Evolutionary conservation across 30 jellyfish, hydroid and myxozoan species (phyloP).

Genomic region (Haliclystus octoradiatus): DNA sequence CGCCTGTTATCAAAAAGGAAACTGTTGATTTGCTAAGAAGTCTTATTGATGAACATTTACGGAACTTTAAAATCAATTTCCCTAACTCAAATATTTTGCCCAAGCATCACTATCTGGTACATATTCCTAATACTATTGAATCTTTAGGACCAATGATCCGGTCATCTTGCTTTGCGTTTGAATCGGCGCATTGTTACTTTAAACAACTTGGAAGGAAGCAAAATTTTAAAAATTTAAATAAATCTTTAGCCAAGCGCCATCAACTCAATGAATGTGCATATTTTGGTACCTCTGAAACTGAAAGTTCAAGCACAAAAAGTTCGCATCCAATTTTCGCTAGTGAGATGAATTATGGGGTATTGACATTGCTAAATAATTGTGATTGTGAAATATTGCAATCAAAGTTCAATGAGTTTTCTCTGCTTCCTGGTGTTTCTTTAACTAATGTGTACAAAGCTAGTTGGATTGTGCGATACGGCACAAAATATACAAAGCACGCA

Average conservation of each 20-base stretch:
- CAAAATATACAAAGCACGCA: neutral
- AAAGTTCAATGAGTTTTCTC: neutral
- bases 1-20: slow-evolving; percentile 1
- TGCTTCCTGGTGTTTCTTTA: slow-evolving; percentile 18
- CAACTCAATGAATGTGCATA: neutral
- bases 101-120: slow-evolving; percentile 22
- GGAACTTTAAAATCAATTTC: neutral
- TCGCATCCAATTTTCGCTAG: slow-evolving; percentile 31
- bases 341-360: slow-evolving; percentile 27
- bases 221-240: slow-evolving; percentile 1
- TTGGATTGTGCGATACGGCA: slow-evolving; percentile 6
- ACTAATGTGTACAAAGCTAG: neutral
- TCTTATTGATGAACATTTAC: slow-evolving; percentile 7
- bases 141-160: slow-evolving; percentile 11
- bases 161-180: slow-evolving; percentile 9
- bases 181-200: slow-evolving; percentile 6
- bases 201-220: slow-evolving; percentile 9
- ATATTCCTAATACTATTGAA: slow-evolving; percentile 1
- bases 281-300: neutral
- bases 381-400: neutral
- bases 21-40: neutral
- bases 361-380: neutral
- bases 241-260: neutral
- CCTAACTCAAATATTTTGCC: slow-evolving; percentile 5
- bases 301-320: neutral